Evolutionary conservation across 64 coral and sea anemone species (phyloP), one percentile per base, ranked within the genome.

Genomic region (Anthopleura sola): DNA sequence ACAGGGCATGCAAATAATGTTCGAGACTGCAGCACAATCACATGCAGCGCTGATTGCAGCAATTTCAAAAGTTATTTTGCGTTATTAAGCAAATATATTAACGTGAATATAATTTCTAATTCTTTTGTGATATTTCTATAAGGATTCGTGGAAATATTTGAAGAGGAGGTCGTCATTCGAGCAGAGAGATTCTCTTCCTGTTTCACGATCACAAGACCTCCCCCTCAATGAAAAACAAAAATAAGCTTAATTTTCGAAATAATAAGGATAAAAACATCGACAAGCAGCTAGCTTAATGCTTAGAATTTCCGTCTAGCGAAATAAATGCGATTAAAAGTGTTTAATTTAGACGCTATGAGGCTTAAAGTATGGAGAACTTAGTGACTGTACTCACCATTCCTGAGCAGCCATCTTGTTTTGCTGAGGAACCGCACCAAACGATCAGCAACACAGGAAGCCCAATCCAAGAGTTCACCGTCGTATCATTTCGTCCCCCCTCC

Each of bases 351-450:
- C 16, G 37, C 18, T 32, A 56, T 24, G 23, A 54, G 16, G 24
- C 10, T 58, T 48, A 37, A 60, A 8, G 19, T 28, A 24, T 56
- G 44, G 8, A 86, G n/a, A 20, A 26, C 56, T 11, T n/a, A n/a
- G n/a, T n/a, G 51, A 78, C 24, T 40, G 38, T 44, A 88, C 91
- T 78, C 68, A 93, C 91, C 91, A 93, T 39, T 88, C 86, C 16
- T 81, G 87, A 36, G 91, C 54, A 64, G 86, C 91, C 91, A 93
- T 93, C 7, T 93, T 93, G 91, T 79, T 88, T 78, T 60, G 81
- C 91, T 69, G 55, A 40, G 91, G 36, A 62, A 46, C 86, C 91
- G 28, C 37, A 74, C 91, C 29, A n/a, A 44, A 44, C 40, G 40
- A 44, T 44, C 19, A 62, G 5, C 16, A 17, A 7, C 8, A 24